A percentile compares a stretch with the other conserved stretches of the same genome.
Evolutionary conservation across 1,140 invertebrate species (phyloP).

Genomic region (Trachymyrmex septentrionalis): DNA sequence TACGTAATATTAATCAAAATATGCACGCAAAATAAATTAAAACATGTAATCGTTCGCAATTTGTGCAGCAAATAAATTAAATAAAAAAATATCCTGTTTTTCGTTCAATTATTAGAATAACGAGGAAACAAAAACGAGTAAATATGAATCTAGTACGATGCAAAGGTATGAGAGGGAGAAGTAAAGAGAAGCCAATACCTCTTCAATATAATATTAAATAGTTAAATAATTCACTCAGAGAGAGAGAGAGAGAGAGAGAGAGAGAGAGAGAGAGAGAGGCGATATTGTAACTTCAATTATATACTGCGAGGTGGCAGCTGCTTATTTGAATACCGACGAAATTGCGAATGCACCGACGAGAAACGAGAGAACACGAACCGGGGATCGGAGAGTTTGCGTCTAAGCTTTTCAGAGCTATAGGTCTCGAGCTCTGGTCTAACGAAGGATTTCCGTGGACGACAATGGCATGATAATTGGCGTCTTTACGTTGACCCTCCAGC

Average conservation of each 20-base stretch:
- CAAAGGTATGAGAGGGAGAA: not conserved
- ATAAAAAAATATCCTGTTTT: not conserved
- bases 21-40: not conserved
- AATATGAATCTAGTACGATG: not conserved
- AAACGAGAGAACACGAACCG: not conserved
- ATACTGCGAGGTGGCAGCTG: not conserved
- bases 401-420: constrained; percentile 17
- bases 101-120: not conserved
- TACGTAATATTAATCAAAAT: not conserved
- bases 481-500: not conserved
- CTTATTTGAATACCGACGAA: constrained; percentile 51
- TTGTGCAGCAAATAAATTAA: not conserved
- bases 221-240: constrained; percentile 53
- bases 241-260: too few species aligned
- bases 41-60: not conserved
- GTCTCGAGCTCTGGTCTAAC: constrained; percentile 14
- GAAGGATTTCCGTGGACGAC: constrained; percentile 37
- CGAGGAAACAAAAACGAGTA: not conserved
- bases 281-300: constrained; percentile 44
- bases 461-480: constrained; percentile 50
- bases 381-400: not conserved
- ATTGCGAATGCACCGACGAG: constrained; percentile 13
- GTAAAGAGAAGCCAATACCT: not conserved
- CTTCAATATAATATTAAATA: constrained; percentile 55
- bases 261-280: too few species aligned